Evolutionary conservation across 2,888 invertebrate species (phyloP), one percentile per base, ranked within the genome.

Genomic region (Leucophora obtusa): DNA sequence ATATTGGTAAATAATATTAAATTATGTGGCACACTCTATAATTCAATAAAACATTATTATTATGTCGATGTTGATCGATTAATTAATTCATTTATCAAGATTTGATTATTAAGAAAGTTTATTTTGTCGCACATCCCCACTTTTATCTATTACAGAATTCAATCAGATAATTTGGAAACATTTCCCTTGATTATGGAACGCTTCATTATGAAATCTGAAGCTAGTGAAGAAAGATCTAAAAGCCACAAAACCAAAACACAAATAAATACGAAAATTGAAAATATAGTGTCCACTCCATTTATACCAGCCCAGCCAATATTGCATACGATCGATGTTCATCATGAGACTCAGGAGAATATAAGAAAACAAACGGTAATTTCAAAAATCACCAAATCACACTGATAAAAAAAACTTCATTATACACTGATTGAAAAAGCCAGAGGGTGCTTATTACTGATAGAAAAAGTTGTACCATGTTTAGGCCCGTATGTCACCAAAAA

Each of bases 81-180:
- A n/a, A n/a, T n/a, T n/a, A n/a, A n/a, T n/a, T n/a, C n/a, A n/a
- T n/a, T n/a, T n/a, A n/a, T n/a, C n/a, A n/a, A n/a, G n/a, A n/a
- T n/a, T n/a, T n/a, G n/a, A n/a, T n/a, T n/a, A n/a, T n/a, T n/a
- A n/a, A n/a, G n/a, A n/a, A n/a, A n/a, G 8, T 1, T n/a, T 15
- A 7, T n/a, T 21, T 47, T 28, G 0, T 1, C 54, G 58, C 75
- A 14, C 7, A 10, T 47, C n/a, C 18, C 33, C 11, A 0, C n/a
- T n/a, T 54, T 47, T 28, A 11, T 47, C 11, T 62, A 10, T 56
- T 79, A 15, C 24, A 89, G 90, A 82, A 86, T 90, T 28, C 90
- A 91, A 84, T 89, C 90, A 21, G 89, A 90, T 79, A 83, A 84
- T 71, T 84, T 91, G 69, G 88, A 89, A 83, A 85, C 88, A n/a